Evolutionary conservation across 30 jellyfish, hydroid and myxozoan genomes (phyloP), one percentile per base, ranked within the genome.

Genomic region (Haliclystus octoradiatus): DNA sequence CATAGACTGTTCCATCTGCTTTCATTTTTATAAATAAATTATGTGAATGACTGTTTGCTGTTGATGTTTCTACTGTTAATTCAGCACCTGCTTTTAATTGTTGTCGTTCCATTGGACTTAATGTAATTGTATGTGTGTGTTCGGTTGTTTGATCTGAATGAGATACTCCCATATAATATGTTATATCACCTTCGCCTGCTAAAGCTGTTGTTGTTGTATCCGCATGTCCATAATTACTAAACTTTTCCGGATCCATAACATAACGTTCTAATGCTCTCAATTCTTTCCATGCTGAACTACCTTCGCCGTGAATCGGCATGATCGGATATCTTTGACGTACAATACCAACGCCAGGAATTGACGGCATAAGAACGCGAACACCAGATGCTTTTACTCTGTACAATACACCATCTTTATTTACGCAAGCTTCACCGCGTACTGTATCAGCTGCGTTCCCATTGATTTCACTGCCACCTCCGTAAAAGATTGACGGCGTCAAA

Each of bases 81-180:
- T 74, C 83, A 14, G 76, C 62, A 19, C 96, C 96, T 25, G 88
- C 94, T 69, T 79, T 63, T 62, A 74, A 79, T 66, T 79, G 92
- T 25, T 77, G 69, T 63, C 75, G 74, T 35, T 87, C 96, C 24
- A 40, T 26, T 3, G 92, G 78, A 3, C 81, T 52, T 34, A 87
- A 77, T 5, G 24, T 63, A 31, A 87, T 62, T 7, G 74, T 65
- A 66, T 87, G 96, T 28, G 96, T 87, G 62, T 87, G 96, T 32
- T 25, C 67, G 0, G 88, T 26, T 27, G 77, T 34, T 2, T 7
- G 4, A 2, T 64, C 68, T 19, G 19, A 40, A 5, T 40, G 9
- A 9, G 57, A 40, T 19, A 19, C 14, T 40, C 57, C 57, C 19
- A 19, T 40, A 5, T 5, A 5, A 19, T 40, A 40, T 40, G 57